Evolutionary conservation across 2,113 vertebrate species (phyloP).

Genomic region (Elaphurus davidianus): DNA sequence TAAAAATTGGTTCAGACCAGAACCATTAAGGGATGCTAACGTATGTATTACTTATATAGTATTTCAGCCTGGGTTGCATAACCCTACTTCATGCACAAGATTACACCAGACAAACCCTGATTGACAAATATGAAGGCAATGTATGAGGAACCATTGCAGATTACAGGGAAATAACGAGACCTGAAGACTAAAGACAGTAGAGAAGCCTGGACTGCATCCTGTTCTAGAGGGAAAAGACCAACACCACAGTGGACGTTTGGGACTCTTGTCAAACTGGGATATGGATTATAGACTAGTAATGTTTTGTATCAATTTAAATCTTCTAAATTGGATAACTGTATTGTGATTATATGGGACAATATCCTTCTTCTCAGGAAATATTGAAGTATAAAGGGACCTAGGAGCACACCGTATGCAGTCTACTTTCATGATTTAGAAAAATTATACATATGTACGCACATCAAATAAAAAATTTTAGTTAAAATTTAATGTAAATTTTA

Average conservation of each 20-base stretch:
- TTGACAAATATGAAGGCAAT: neutral
- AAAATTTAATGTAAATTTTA: neutral
- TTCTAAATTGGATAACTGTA: neutral
- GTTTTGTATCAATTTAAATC: neutral
- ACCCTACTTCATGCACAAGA: neutral
- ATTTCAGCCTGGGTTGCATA: neutral
- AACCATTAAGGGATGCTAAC: neutral
- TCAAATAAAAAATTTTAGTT: neutral
- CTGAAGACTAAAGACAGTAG: neutral
- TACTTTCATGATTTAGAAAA: neutral
- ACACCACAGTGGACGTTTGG: neutral
- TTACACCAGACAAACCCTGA: neutral
- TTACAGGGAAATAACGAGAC: neutral
- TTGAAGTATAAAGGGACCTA: neutral
- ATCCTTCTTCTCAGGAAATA: neutral
- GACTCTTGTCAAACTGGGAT: neutral
- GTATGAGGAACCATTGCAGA: neutral
- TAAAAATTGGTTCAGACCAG: neutral
- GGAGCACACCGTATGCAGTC: neutral
- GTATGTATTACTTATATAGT: accelerated
- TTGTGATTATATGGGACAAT: neutral
- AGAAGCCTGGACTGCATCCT: neutral
- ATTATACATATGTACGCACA: neutral
- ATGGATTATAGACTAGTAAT: neutral
- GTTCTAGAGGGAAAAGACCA: neutral